Evolutionary conservation across 2,113 vertebrate species (phyloP).

Genomic region (Gambusia affinis): DNA sequence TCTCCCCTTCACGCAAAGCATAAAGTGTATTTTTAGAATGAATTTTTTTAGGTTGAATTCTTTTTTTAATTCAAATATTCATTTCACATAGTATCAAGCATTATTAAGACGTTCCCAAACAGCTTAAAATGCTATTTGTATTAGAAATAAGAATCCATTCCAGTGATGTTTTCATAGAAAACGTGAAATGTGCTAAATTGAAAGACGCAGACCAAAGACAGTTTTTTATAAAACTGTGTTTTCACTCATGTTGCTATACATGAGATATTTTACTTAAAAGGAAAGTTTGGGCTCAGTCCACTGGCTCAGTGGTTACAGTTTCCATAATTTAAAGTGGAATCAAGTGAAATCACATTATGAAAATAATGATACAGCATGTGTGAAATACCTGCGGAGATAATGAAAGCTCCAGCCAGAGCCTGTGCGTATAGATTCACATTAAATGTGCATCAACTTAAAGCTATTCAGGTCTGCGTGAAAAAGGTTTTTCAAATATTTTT

Average conservation of each 20-base stretch:
- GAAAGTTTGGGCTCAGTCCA: conserved; percentile 43
- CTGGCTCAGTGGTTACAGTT: conserved; percentile 24
- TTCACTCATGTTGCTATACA: conserved; percentile 30
- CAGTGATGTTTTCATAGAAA: conserved; percentile 12
- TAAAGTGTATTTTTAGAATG: no score
- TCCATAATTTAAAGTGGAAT: conserved; percentile 44
- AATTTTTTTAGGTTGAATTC: neutral
- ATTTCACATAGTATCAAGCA: neutral
- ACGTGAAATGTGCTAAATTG: neutral
- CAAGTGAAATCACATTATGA: conserved; percentile 50
- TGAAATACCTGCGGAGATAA: conserved; percentile 6
- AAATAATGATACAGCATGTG: conserved; percentile 35
- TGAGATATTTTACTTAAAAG: conserved; percentile 23
- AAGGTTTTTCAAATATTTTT: neutral
- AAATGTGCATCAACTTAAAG: neutral
- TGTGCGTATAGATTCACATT: neutral
- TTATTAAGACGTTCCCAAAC: neutral
- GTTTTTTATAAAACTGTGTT: conserved; percentile 32
- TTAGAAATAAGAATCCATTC: conserved; percentile 14
- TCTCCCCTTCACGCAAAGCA: conserved; percentile 19
- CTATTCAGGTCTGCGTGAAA: neutral
- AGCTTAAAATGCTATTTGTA: neutral
- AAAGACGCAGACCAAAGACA: conserved; percentile 4
- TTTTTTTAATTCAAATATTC: neutral
- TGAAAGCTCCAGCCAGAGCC: neutral